Percentiles rank a stretch among this genome's conserved stretches.
Conservation (phyloP, 1,140 invertebrate species). For the Archivesica marissinica region DNA sequence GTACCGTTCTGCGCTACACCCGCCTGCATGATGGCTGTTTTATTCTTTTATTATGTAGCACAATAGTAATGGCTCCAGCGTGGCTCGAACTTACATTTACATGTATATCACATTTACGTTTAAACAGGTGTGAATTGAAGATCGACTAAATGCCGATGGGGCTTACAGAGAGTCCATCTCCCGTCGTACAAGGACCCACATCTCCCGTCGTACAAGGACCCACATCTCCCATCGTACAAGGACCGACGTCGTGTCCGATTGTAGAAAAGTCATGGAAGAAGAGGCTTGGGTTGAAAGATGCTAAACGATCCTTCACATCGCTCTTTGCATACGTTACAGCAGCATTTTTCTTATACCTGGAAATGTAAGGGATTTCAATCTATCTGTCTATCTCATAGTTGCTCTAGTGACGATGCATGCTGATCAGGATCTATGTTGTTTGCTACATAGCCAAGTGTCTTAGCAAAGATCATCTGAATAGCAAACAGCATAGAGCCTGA, state of each 20-base stretch:
- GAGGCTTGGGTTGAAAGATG: conserved; percentile 43
- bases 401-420: not conserved
- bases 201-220: not conserved
- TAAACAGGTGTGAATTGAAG: no score
- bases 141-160: no score
- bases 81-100: no score
- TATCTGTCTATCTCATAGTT: not conserved
- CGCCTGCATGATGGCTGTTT: no score
- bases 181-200: not conserved
- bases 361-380: conserved; percentile 26
- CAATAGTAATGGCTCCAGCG: no score
- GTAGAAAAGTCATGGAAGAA: conserved; percentile 59
- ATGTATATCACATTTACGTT: no score
- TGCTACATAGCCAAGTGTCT: no score
- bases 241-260: conserved; percentile 25
- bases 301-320: conserved; percentile 9
- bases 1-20: no score
- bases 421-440: not conserved
- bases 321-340: conserved; percentile 6
- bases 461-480: no score
- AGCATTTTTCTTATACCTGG: conserved; percentile 11
- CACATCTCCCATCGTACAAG: conserved; percentile 1
- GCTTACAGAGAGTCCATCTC: not conserved
- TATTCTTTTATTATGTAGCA: no score
- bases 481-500: no score